phyloP scores from a whole-genome alignment of 2,113 vertebrate species.

The Atractosteus spatula region DNA sequence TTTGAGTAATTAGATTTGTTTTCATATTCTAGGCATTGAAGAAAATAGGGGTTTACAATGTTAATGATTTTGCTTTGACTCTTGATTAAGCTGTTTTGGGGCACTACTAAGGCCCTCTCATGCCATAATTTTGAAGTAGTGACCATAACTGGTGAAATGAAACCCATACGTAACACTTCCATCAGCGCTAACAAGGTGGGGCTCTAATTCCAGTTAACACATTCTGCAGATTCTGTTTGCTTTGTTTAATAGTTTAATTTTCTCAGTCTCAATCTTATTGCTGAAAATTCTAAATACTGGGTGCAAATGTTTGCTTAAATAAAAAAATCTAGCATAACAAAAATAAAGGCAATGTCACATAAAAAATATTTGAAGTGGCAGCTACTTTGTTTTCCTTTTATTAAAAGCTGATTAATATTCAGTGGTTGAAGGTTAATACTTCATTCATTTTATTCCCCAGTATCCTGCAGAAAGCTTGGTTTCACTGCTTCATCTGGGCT shows the following conservation, averaged over 20 bases:
- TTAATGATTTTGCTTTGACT: no score
- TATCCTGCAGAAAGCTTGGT: constrained; percentile 77
- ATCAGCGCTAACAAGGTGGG: background rate
- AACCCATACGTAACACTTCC: background rate
- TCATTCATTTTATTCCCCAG: constrained; percentile 79
- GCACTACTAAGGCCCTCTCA: no score
- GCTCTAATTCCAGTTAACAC: background rate
- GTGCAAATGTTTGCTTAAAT: constrained; percentile 51
- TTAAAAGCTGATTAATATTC: constrained; percentile 96
- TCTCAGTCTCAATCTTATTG: constrained; percentile 9
- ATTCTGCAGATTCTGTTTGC: constrained; percentile 47
- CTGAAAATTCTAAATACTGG: constrained; percentile 18
- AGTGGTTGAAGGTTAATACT: constrained; percentile 84
- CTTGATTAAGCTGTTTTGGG: no score
- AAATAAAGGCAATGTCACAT: constrained; percentile 63
- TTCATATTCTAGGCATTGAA: no score
- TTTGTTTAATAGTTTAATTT: constrained; percentile 48
- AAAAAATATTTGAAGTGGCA: constrained; percentile 91
- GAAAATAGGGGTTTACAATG: no score
- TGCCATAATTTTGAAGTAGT: no score
- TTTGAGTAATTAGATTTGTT: no score
- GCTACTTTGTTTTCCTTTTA: constrained; percentile 88
- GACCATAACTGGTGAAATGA: background rate
- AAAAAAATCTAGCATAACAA: constrained; percentile 52
- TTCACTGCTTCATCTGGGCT: constrained; percentile 68